Percentiles rank a stretch among this genome's conserved stretches.
phyloP scores from a whole-genome alignment of 2,888 invertebrate genomes.

The Sceliomorpha sp. region DNA sequence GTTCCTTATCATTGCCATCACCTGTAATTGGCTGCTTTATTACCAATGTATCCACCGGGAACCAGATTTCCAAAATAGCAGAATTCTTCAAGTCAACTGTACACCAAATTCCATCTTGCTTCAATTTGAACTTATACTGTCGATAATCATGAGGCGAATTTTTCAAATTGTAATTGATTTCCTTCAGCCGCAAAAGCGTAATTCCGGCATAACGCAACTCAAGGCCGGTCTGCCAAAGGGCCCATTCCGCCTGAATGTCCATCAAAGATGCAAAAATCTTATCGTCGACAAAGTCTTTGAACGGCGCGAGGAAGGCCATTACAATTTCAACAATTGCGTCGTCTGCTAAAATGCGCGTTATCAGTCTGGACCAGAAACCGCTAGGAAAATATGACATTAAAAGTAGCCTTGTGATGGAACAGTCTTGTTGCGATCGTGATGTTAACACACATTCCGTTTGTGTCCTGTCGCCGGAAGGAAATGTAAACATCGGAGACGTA shows the following conservation, averaged over 20 bases:
- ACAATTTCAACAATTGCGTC: conserved; percentile 90
- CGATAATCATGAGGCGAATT: conserved; percentile 82
- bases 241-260: conserved; percentile 91
- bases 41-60: conserved; percentile 86
- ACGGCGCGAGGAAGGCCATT: conserved; percentile 86
- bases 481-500: conserved; percentile 79
- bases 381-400: conserved; percentile 98
- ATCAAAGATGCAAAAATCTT: conserved; percentile 83
- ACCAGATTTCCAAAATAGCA: conserved; percentile 91
- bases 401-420: conserved; percentile 87
- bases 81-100: conserved; percentile 89
- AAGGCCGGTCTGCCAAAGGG: conserved; percentile 95
- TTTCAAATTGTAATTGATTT: conserved; percentile 84
- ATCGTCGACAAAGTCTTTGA: conserved; percentile 86
- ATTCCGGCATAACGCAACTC: conserved; percentile 92
- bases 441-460: conserved; percentile 79
- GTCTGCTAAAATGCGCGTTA: conserved; percentile 95
- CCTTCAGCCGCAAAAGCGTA: conserved; percentile 90
- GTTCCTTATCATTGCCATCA: conserved; percentile 81
- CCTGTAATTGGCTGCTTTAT: conserved; percentile 81
- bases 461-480: conserved; percentile 59
- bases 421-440: conserved; percentile 82
- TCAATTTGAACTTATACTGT: conserved; percentile 85
- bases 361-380: conserved; percentile 98
- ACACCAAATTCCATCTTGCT: conserved; percentile 93